phyloP scores from a whole-genome alignment of 2,888 invertebrate genomes.

The Ectemnius cavifrons region DNA sequence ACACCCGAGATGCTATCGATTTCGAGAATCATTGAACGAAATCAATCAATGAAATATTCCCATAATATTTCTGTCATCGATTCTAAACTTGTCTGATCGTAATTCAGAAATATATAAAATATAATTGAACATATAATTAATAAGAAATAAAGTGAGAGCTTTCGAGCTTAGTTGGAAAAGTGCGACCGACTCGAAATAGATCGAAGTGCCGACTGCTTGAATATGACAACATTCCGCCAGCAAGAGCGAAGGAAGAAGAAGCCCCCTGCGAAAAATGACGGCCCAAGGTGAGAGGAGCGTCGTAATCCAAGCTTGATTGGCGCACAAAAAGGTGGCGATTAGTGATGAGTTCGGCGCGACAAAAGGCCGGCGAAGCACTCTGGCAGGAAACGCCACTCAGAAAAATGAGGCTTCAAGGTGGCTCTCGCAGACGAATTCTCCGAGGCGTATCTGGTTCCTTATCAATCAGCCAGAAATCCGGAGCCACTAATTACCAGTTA shows the following conservation, averaged over 20 bases:
- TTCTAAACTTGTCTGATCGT: too few relatives aligned
- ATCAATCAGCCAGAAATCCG: constrained; percentile 35
- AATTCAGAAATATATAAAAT: too few relatives aligned
- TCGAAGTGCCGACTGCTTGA: too few relatives aligned
- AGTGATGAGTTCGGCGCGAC: constrained; percentile 66
- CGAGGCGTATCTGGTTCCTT: constrained; percentile 41
- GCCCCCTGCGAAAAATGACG: constrained; percentile 37
- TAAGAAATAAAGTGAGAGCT: too few relatives aligned
- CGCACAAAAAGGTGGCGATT: constrained; percentile 76
- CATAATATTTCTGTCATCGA: too few relatives aligned
- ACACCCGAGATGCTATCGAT: too few relatives aligned
- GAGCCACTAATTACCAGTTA: constrained; percentile 31
- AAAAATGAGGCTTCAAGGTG: constrained; percentile 76
- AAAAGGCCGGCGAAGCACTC: constrained; percentile 61
- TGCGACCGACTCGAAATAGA: too few relatives aligned
- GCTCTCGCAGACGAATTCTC: constrained; percentile 37
- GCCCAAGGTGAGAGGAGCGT: constrained; percentile 66
- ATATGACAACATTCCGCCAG: not conserved
- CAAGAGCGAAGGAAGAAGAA: constrained; percentile 6
- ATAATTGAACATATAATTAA: too few relatives aligned
- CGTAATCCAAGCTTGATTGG: constrained; percentile 76
- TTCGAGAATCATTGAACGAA: too few relatives aligned
- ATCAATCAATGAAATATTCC: too few relatives aligned
- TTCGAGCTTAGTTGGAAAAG: too few relatives aligned
- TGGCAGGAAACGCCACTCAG: constrained; percentile 75